Conservation (phyloP, 1,140 invertebrate species). For the Atta cephalotes region DNA sequence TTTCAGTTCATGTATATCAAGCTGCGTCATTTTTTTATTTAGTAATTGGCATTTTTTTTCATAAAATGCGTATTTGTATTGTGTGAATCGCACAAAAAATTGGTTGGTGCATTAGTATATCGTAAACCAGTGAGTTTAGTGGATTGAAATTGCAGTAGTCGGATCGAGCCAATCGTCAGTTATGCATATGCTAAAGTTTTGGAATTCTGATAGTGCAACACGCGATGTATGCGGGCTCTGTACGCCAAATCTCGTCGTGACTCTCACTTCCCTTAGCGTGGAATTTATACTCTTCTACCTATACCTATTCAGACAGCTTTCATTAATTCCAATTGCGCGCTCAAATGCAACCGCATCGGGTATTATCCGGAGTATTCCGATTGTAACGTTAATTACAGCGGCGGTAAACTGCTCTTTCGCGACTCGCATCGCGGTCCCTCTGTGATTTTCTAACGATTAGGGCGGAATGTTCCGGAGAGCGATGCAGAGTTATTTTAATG, state of each 20-base stretch:
- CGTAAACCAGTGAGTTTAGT: background rate
- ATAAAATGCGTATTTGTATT: background rate
- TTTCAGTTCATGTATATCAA: background rate
- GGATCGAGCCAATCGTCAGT: background rate
- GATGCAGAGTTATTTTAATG: slow-evolving; percentile 17
- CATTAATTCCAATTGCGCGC: slow-evolving; percentile 50
- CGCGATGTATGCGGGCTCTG: slow-evolving; percentile 59
- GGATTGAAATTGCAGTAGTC: slow-evolving; percentile 4
- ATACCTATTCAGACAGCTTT: background rate
- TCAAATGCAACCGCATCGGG: slow-evolving; percentile 1
- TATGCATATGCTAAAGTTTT: slow-evolving; percentile 13
- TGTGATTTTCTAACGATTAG: slow-evolving; percentile 47
- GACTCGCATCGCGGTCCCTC: background rate
- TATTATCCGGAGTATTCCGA: slow-evolving; percentile 3
- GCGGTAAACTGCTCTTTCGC: background rate
- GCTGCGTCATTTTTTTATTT: background rate
- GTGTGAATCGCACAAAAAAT: background rate
- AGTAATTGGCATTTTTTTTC: background rate
- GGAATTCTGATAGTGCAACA: slow-evolving; percentile 64
- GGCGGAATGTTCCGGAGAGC: background rate
- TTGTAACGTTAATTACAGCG: slow-evolving; percentile 32
- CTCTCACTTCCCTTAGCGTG: slow-evolving; percentile 23
- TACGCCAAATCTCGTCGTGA: slow-evolving; percentile 55
- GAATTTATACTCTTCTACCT: slow-evolving; percentile 58
- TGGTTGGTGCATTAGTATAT: background rate